Base-by-base conservation (phyloP, 2,113 vertebrate genomes). In the Chauna torquata region DNA sequence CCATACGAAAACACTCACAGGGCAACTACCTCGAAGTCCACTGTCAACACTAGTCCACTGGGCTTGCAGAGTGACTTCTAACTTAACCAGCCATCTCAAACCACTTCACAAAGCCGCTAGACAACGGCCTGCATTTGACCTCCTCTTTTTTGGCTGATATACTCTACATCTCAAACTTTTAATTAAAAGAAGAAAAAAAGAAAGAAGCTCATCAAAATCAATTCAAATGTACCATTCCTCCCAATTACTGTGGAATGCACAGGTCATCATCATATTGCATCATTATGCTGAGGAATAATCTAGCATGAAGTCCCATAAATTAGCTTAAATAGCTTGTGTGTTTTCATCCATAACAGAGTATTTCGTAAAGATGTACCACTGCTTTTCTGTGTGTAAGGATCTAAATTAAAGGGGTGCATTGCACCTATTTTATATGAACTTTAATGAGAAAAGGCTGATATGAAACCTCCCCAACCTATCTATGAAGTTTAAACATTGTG, bases 261-360 rank as follows among this genome's bases (percentile, higher is more conserved):
- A 93, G 94, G 97, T 91, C 88, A 90, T 92, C 82, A 95, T 95
- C 88, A 75, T 59, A 93, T 47, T 87, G 86, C 88, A 97, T 95
- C 85, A 92, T 96, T 97, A 95, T 83, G 68, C 7, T 95, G 88
- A 95, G 47, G 74, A 96, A 97, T 95, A 96, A 97, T 96, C 86
- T 92, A 88, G 90, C 92, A 95, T 82, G 92, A 96, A 97, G 83
- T 91, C 74, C 82, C 92, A 96, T 96, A 96, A 97, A 96, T 96
- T 94, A 92, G 77, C 65, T 90, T 69, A 95, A 97, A 96, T 89
- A 92, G 95, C 85, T 88, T 91, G 77, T 88, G 91, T 59, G 80
- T 95, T 96, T 97, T 88, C 95, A 96, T 85, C 95, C 82, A 47
- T 95, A 95, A 76, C 74, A 91, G 79, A 18, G 6, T 94, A 96